phyloP scores from a whole-genome alignment of 2,888 invertebrate genomes.

The Epirrhoe tristata region DNA sequence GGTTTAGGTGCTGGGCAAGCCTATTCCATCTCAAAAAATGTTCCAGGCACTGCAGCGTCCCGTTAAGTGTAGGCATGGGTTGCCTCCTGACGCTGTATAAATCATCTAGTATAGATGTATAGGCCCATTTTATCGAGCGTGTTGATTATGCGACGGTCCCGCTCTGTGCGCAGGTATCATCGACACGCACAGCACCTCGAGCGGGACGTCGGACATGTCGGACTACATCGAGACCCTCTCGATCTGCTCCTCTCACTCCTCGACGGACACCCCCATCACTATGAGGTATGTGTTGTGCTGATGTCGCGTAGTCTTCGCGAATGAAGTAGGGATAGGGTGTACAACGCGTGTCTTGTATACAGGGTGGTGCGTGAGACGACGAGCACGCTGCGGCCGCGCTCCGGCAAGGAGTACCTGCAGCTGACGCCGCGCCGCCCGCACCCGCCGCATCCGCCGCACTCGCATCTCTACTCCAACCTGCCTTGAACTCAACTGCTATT shows the following conservation, averaged over 20 bases:
- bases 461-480: conserved; percentile 56
- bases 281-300: conserved; percentile 64
- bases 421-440: conserved; percentile 55
- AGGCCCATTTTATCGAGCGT: too few species aligned
- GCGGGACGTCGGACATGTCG: conserved; percentile 94
- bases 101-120: too few species aligned
- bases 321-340: neutral
- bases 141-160: neutral
- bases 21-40: too few species aligned
- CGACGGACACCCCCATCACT: conserved; percentile 89
- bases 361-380: conserved; percentile 70
- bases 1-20: too few species aligned
- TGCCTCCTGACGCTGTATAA: too few species aligned
- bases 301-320: neutral
- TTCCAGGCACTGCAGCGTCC: too few species aligned
- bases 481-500: conserved; percentile 44
- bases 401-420: conserved; percentile 93
- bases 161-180: conserved; percentile 61
- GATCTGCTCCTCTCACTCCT: conserved; percentile 92
- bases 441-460: conserved; percentile 32
- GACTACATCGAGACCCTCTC: conserved; percentile 94
- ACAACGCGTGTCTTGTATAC: conserved; percentile 15
- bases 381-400: conserved; percentile 92
- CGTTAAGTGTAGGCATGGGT: too few species aligned
- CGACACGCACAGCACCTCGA: conserved; percentile 91